Evolutionary conservation across 1,140 invertebrate species (phyloP), one percentile per base, ranked within the genome.

Genomic region (Heterodera schachtii): DNA sequence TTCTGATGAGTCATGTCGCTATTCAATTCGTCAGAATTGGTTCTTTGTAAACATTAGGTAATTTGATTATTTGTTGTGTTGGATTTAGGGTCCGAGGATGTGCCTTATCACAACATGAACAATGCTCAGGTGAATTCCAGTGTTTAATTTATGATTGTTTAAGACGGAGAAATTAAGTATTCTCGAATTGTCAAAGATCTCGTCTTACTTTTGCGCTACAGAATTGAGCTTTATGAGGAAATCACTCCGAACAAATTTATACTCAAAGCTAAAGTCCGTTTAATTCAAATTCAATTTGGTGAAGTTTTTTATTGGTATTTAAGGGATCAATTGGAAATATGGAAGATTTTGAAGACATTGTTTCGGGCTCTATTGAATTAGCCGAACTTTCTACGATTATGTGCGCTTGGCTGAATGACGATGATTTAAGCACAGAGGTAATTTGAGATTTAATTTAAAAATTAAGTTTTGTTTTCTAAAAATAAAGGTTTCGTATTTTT

Each of bases 191-290:
- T 79, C 66, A 44, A 74, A 21, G 81, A 82, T 43, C 47, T 82
- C 41, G 41, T 83, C 2, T 73, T 82, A n/a, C 71, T 73, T 46
- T 82, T 82, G 52, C 80, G 80, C 57, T 81, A 81, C 69, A 75
- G 81, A 19, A 83, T 82, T 21, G 81, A 82, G 46, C 52, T 82
- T 57, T 82, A 82, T 21, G 81, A 82, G 47, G 81, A 83, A 71
- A 43, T 46, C 41, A 21, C 49, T 80, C 52, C 52, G 31, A 83
- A 41, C 44, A 71, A 75, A 73, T 82, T 69, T 80, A 9, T n/a
- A 7, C 41, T 82, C 11, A 82, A 76, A 16, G 80, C 81, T 3
- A 82, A 82, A 83, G 81, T n/a, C n/a, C n/a, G n/a, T 80, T 19
- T 9, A n/a, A 16, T 76, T 31, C 7, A 80, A 21, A 16, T 70